Evolutionary conservation across 2,888 invertebrate genomes (phyloP), one percentile per base, ranked within the genome.

Genomic region (Agriopis leucophaearia): DNA sequence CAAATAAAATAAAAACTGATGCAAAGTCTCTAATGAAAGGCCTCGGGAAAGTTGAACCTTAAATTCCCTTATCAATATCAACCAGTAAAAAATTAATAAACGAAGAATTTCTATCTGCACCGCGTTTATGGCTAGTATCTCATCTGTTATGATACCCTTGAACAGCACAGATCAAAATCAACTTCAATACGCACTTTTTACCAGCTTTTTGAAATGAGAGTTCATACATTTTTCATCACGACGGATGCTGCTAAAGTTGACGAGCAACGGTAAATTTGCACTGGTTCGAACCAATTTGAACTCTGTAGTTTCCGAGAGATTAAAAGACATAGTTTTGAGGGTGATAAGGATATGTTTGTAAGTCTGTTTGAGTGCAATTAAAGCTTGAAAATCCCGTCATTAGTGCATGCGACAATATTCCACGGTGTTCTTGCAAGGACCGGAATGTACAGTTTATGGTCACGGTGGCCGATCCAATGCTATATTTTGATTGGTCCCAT

Each of bases 321-420:
- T 1, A 4, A 8, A 8, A 27, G n/a, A 16, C 6, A 27, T 55
- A 78, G 62, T 60, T 58, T 7, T n/a, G 5, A 6, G 9, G 15
- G 70, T 76, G 40, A 12, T 70, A 51, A 12, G 38, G 16, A n/a
- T 81, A 81, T 71, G 75, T 81, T 77, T 80, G 89, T 86, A 82
- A 82, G 80, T 86, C 78, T 82, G 87, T 88, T 86, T 86, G 88
- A 86, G 86, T 84, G 91, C 93, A 93, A 93, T 93, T 93, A 93
- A 92, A 92, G 88, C 88, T 88, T 90, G 89, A 88, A 91, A 90
- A 88, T 87, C 89, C 85, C 88, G 80, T 92, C 93, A 93, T 93
- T 93, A 93, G 91, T 84, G 89, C 85, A 84, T 86, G 87, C 87
- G 91, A 88, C 89, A 91, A 93, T 93, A 93, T 92, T 93, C 93